Conservation (phyloP, 2,797 vertebrate species). For the Dermochelys coriacea region DNA sequence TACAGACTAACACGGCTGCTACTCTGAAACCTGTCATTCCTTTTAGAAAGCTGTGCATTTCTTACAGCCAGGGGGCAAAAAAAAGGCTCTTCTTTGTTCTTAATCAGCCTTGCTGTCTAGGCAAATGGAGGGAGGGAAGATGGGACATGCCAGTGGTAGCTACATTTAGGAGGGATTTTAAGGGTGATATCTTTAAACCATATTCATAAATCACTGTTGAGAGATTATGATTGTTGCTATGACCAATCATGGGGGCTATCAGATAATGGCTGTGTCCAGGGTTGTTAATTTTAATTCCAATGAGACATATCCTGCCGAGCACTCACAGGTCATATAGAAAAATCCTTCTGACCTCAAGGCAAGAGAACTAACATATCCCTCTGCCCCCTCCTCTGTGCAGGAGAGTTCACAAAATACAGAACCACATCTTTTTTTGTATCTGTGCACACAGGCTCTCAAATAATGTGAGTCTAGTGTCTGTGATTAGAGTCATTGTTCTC, state of each 20-base stretch:
- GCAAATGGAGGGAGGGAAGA: neutral
- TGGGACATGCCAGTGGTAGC: neutral
- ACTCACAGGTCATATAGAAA: rapidly evolving
- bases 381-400: neutral
- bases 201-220: neutral
- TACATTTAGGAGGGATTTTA: neutral
- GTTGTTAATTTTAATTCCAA: neutral
- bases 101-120: neutral
- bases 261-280: neutral
- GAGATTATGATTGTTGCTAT: neutral
- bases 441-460: neutral
- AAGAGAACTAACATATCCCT: neutral
- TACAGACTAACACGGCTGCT: too few species aligned
- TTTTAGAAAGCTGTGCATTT: slow-evolving; percentile 7
- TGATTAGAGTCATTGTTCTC: neutral
- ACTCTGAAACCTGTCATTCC: too few species aligned
- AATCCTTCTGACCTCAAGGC: neutral
- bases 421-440: neutral
- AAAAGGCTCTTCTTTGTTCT: neutral
- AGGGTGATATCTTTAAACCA: neutral
- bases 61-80: neutral
- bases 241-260: neutral
- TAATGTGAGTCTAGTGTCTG: neutral
- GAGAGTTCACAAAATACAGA: neutral
- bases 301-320: neutral